phyloP scores from a whole-genome alignment of 92 coral and sea anemone species.

The Umimayanthus chanpuru region DNA sequence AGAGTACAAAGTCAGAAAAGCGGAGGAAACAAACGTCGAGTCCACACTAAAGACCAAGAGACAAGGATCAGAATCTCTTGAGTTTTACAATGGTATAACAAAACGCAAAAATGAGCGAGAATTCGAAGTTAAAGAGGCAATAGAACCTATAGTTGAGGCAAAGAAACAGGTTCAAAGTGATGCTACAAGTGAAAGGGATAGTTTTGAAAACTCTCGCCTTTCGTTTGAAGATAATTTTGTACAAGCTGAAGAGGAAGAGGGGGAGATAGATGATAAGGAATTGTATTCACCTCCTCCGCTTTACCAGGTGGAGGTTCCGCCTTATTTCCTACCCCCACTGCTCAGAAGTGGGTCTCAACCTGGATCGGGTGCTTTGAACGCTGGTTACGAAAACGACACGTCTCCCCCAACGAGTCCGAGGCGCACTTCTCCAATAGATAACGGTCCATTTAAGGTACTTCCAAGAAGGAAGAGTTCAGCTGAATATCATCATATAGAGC shows the following conservation, averaged over 20 bases:
- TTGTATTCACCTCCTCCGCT: slow-evolving; percentile 2
- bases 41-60: neutral
- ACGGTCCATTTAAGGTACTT: neutral
- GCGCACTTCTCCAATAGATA: neutral
- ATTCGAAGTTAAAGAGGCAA: neutral
- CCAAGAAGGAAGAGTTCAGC: neutral
- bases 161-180: neutral
- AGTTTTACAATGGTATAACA: slow-evolving; percentile 12
- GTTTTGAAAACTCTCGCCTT: neutral
- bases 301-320: slow-evolving; percentile 8
- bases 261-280: neutral
- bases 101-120: neutral
- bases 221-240: slow-evolving; percentile 35
- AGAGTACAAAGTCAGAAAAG: neutral
- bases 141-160: neutral
- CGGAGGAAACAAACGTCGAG: neutral
- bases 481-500: neutral
- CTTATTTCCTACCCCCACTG: slow-evolving; percentile 37
- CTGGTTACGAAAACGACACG: neutral
- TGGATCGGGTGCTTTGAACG: slow-evolving; percentile 12
- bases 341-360: neutral
- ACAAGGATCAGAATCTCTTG: neutral
- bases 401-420: neutral
- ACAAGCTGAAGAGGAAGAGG: neutral
- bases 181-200: neutral